phyloP scores from a whole-genome alignment of 2,888 invertebrate genomes.

The Sarcophaga caerulescens region DNA sequence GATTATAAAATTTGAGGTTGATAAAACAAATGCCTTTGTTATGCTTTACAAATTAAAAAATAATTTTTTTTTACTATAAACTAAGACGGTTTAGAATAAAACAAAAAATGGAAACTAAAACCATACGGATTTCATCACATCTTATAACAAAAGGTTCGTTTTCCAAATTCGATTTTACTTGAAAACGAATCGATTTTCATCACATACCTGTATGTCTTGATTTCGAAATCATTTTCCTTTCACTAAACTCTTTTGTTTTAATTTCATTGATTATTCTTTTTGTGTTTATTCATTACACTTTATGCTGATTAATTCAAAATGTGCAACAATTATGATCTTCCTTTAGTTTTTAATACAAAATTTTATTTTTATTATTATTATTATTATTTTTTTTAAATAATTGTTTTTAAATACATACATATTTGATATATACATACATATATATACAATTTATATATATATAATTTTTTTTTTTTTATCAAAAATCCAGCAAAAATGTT shows the following conservation, averaged over 20 bases:
- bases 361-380: conserved; percentile 31
- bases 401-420: background rate
- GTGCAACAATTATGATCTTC: conserved; percentile 69
- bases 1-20: no score
- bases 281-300: background rate
- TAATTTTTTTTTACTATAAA: no score
- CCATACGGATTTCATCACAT: no score
- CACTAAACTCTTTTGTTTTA: background rate
- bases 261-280: background rate
- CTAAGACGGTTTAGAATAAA: no score
- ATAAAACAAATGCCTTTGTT: no score
- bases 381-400: background rate
- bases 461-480: no score
- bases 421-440: no score
- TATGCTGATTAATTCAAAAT: conserved; percentile 6
- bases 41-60: no score
- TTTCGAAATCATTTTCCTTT: background rate
- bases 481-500: background rate
- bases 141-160: no score
- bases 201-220: background rate
- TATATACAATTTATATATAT: background rate
- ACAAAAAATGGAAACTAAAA: no score
- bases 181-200: no score
- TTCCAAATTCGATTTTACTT: no score
- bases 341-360: conserved; percentile 65